phyloP scores from a whole-genome alignment of 2,113 vertebrate species.

The Microtus richardsoni region DNA sequence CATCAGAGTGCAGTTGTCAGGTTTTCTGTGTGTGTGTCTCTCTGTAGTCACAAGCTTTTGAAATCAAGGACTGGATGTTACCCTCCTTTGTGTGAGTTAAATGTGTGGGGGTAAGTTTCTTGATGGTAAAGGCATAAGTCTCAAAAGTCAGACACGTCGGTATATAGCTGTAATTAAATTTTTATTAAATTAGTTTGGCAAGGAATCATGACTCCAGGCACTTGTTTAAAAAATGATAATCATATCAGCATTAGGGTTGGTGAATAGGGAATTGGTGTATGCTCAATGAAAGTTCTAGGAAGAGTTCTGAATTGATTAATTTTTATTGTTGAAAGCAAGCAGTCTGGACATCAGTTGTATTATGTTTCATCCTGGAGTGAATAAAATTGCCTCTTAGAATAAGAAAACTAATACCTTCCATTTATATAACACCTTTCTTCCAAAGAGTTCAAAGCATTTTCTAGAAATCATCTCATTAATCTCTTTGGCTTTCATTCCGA shows the following conservation, averaged over 20 bases:
- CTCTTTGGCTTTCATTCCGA: neutral
- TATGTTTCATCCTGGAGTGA: constrained; percentile 59
- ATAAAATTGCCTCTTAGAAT: constrained; percentile 65
- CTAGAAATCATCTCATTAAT: constrained; percentile 71
- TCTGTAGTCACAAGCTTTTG: neutral
- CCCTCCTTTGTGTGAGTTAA: neutral
- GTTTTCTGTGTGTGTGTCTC: neutral
- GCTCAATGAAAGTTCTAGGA: constrained; percentile 58
- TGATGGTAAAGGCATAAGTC: neutral
- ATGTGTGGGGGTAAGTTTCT: neutral
- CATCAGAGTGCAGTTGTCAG: neutral
- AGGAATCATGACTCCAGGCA: constrained; percentile 65
- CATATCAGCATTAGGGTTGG: constrained; percentile 48
- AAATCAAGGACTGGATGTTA: neutral
- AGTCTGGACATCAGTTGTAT: constrained; percentile 63
- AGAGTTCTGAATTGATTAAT: constrained; percentile 72
- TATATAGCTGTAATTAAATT: constrained; percentile 62
- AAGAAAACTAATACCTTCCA: constrained; percentile 58
- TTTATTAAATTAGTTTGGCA: constrained; percentile 66
- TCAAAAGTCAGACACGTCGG: constrained; percentile 48
- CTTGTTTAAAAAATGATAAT: constrained; percentile 58
- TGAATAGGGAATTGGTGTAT: constrained; percentile 65
- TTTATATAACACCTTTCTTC: constrained; percentile 59
- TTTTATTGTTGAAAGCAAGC: constrained; percentile 70
- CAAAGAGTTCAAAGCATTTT: constrained; percentile 63